Percentiles rank a stretch among this genome's conserved stretches.
These are phyloP conservation scores for Galbula dea DNA, from an alignment of 2,113 vertebrate genomes.

Conservation along the genomic window DNA sequence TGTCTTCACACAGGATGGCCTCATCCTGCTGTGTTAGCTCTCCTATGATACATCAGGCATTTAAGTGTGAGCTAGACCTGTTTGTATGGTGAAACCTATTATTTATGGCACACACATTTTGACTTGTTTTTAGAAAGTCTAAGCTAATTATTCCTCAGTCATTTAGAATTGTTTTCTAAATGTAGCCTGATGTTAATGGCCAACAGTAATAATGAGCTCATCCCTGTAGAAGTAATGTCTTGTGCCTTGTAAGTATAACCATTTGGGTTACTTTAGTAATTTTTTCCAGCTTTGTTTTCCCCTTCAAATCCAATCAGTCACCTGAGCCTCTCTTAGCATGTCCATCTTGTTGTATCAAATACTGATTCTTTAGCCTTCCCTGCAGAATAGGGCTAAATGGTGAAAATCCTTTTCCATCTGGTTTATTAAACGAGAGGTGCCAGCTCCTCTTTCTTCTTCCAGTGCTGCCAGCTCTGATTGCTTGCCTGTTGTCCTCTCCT, in stretches of 20 bases:
- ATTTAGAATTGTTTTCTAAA: not conserved
- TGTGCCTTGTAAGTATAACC: not conserved
- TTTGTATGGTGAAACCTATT: not conserved
- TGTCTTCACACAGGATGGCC: not conserved
- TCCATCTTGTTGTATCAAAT: conserved; percentile 8
- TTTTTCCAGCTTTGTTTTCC: conserved; percentile 16
- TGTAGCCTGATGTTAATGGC: not conserved
- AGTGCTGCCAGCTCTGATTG: conserved; percentile 30
- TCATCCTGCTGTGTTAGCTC: not conserved
- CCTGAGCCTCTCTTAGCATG: not conserved
- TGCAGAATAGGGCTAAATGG: conserved; percentile 21
- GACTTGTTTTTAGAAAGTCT: not conserved
- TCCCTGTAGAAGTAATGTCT: not conserved
- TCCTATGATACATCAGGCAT: not conserved
- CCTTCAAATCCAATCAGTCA: conserved; percentile 6
- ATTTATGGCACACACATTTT: not conserved
- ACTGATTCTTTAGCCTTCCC: conserved; percentile 27
- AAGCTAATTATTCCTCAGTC: not conserved
- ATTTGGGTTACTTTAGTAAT: conserved; percentile 1
- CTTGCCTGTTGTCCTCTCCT: conserved; percentile 22
- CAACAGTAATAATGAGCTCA: not conserved
- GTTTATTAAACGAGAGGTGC: conserved; percentile 44
- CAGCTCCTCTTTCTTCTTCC: not conserved
- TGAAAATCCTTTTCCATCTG: conserved; percentile 31
- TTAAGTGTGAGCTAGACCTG: not conserved